Evolutionary conservation across 64 coral and sea anemone species (phyloP).

Genomic region (Pocillopora damicornis): DNA sequence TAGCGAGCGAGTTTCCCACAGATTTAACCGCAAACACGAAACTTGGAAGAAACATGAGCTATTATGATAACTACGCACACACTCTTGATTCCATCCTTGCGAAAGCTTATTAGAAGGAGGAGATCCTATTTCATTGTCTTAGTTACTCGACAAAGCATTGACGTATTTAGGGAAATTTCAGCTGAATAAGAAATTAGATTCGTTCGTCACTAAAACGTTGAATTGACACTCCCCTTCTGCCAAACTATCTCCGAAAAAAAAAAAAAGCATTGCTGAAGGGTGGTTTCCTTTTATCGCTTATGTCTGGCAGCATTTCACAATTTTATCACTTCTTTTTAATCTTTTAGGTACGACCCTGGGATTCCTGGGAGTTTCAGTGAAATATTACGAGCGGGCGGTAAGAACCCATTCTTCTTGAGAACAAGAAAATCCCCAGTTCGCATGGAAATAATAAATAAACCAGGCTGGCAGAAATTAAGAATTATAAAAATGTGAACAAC

Average conservation of each 20-base stretch:
- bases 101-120: slow-evolving; percentile 1
- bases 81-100: background rate
- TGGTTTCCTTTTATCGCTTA: too few species aligned
- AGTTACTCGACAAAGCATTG: slow-evolving; percentile 18
- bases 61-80: too few species aligned
- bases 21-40: slow-evolving; percentile 5
- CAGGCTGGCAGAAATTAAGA: too few species aligned
- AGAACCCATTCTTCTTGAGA: too few species aligned
- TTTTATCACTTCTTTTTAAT: too few species aligned
- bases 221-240: background rate
- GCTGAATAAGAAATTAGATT: background rate
- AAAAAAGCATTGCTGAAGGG: background rate
- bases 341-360: too few species aligned
- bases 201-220: background rate
- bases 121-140: background rate
- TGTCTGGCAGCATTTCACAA: too few species aligned
- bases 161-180: background rate
- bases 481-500: too few species aligned
- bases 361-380: too few species aligned
- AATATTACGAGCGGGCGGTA: too few species aligned
- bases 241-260: background rate
- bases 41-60: background rate
- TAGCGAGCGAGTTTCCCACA: background rate
- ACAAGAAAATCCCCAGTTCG: too few species aligned
- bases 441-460: too few species aligned